Base-by-base conservation (phyloP, 53 echinoderm and acorn worm species). In the Luidia sarsii region DNA sequence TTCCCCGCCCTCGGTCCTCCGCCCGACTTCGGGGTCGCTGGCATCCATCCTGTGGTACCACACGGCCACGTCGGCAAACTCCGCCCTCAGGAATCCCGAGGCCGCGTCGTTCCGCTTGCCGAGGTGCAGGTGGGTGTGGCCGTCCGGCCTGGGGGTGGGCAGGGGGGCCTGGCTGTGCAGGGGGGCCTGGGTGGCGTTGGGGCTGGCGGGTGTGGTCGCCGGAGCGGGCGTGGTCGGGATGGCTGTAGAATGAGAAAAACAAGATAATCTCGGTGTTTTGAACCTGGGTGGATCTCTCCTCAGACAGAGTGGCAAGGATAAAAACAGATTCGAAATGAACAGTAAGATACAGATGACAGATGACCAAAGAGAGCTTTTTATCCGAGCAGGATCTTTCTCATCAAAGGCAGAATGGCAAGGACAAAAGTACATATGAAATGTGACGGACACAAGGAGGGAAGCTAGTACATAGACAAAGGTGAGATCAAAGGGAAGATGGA, bases 61-160 rank as follows among this genome's bases (percentile, higher is more conserved):
- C 7, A 93, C 87, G 27, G 93, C 93, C 11, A 93, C 75, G 60
- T 93, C 93, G 3, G 89, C 87, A 75, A 86, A 93, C 51, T 65
- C 93, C 11, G 93, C 93, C n/a, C 81, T 39, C 27, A 87, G 61
- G 53, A 83, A 93, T 2, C 93, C 93, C 18, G 69, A 63, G 15
- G 52, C 50, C 39, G 34, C 41, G 25, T 93, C 90, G 33, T 87
- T 93, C 48, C 93, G 54, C 48, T 86, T 89, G 14, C 93, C 93
- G 0, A 93, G 80, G 23, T 86, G 65, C 8, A 93, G 67, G 55
- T 87, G 60, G 6, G 89, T 81, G 67, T 60, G 80, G 7, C 79
- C 55, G 6, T 80, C 80, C 18, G 57, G 48, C 52, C 50, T 29
- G 13, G 41, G 30, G 19, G 79, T 79, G 32, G 48, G 62, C n/a